These are phyloP conservation scores for Oryctolagus cuniculus DNA, from an alignment of 2,113 vertebrate species.

Conservation along the genomic window mOryCun1.1 NC_091449.1:52907501-52908000, in stretches of 20 bases:
- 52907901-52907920: conserved; percentile 10
- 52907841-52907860: neutral
- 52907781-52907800: conserved; percentile 71
- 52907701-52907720: neutral
- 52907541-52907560: conserved; percentile 93
- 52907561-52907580: conserved; percentile 96
- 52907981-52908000: conserved; percentile 98
- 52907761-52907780: neutral
- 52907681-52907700: neutral
- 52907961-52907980: conserved; percentile 95
- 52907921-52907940: conserved; percentile 40
- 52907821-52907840: neutral
- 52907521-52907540: conserved; percentile 97
- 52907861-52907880: neutral
- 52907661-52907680: neutral
- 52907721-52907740: neutral
- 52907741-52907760: neutral
- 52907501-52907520: conserved; percentile 90
- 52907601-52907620: conserved; percentile 98
- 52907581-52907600: conserved; percentile 94
- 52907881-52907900: neutral
- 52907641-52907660: neutral
- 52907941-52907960: conserved; percentile 89
- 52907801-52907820: conserved; percentile 48
- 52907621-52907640: conserved; percentile 88